phyloP scores from a whole-genome alignment of 2,797 vertebrate species.

The Periophthalmus magnuspinnatus region DNA sequence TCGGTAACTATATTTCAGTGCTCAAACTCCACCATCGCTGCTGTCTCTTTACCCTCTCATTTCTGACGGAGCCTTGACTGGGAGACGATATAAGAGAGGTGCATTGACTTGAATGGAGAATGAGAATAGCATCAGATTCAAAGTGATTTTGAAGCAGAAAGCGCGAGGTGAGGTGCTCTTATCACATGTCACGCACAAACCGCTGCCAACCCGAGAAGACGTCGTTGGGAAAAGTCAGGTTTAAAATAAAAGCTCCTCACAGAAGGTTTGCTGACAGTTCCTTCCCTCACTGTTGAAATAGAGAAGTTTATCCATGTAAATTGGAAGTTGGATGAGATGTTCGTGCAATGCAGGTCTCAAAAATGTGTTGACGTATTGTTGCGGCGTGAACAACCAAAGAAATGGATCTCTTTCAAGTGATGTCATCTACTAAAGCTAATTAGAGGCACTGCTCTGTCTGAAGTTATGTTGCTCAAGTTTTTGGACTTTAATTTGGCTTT shows the following conservation, averaged over 20 bases:
- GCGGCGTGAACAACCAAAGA: no score
- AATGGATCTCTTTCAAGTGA: no score
- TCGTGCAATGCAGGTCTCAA: no score
- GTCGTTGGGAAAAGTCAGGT: constrained; percentile 7
- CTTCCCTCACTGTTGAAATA: not conserved
- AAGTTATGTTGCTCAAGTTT: no score
- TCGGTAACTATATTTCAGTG: constrained; percentile 33
- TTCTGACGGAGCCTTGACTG: constrained; percentile 27
- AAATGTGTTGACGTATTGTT: no score
- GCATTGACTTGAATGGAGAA: constrained; percentile 51
- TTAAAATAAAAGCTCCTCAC: not conserved
- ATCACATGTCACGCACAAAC: constrained; percentile 38
- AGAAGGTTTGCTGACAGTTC: not conserved
- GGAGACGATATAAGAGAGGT: constrained; percentile 42
- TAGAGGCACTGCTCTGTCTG: no score
- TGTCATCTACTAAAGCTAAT: no score
- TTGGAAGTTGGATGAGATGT: not conserved
- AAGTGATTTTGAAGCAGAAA: constrained; percentile 43
- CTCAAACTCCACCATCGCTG: constrained; percentile 37
- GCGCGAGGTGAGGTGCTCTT: constrained; percentile 26
- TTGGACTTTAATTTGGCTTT: no score
- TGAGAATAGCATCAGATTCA: constrained; percentile 49
- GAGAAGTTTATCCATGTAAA: not conserved
- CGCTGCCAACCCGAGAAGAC: constrained; percentile 37
- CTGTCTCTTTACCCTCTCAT: constrained; percentile 19